Percentiles rank a stretch among this genome's conserved stretches.
phyloP scores from a whole-genome alignment of 2,113 vertebrate genomes.

The Cynopterus brachyotis region DNA sequence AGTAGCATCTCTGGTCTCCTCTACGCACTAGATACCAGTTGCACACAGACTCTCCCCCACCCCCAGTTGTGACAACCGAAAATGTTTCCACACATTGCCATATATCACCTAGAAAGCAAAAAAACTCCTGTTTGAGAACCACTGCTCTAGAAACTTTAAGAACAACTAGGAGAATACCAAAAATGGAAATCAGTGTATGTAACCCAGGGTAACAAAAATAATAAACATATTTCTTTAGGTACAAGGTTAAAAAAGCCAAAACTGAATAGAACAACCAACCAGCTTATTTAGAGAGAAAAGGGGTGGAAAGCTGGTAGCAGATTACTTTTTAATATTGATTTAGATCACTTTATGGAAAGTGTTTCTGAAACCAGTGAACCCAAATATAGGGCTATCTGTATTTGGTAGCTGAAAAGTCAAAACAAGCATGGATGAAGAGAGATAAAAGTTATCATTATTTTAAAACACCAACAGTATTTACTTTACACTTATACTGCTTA shows the following conservation, averaged over 20 bases:
- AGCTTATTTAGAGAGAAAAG: slow-evolving; percentile 4
- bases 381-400: not conserved
- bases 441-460: not conserved
- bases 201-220: not conserved
- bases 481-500: not conserved
- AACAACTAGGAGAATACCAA: not conserved
- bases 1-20: not conserved
- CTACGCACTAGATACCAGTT: not conserved
- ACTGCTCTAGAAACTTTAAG: not conserved
- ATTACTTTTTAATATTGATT: slow-evolving; percentile 10
- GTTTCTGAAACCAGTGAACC: not conserved
- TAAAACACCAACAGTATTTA: not conserved
- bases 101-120: not conserved
- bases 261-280: not conserved
- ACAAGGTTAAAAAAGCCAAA: not conserved
- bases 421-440: not conserved
- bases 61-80: not conserved
- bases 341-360: not conserved
- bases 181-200: not conserved
- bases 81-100: not conserved
- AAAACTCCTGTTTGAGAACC: not conserved
- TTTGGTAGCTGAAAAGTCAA: not conserved
- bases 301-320: not conserved
- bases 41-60: no score
- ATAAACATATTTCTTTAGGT: not conserved